A percentile compares a stretch with the other conserved stretches of the same genome.
Evolutionary conservation across 2,113 vertebrate genomes (phyloP).

Genomic region (Mobula hypostoma): DNA sequence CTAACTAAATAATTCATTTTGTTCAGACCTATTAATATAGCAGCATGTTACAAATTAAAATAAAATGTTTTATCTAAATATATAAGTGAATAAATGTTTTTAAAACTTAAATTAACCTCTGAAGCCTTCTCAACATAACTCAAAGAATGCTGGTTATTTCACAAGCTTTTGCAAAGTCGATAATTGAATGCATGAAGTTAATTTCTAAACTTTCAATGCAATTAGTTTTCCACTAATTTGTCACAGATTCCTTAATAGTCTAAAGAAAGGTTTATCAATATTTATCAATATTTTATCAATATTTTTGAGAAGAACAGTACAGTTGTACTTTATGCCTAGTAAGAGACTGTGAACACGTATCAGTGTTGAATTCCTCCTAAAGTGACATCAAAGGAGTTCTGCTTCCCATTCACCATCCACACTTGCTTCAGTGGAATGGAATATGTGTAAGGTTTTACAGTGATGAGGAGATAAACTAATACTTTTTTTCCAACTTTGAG

Average conservation of each 20-base stretch:
- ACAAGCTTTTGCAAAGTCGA: not conserved
- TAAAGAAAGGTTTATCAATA: too few species aligned
- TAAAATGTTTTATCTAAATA: constrained; percentile 25
- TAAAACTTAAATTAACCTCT: not conserved
- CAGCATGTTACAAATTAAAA: not conserved
- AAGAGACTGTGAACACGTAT: not conserved
- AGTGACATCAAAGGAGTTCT: constrained; percentile 23
- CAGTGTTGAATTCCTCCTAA: not conserved
- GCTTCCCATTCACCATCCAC: not conserved
- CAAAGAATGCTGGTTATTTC: not conserved
- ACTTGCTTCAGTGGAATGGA: not conserved
- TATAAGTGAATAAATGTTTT: constrained; percentile 14
- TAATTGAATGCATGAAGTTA: constrained; percentile 18
- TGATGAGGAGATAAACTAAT: too few species aligned
- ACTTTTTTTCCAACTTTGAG: not conserved
- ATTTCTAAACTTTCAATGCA: not conserved
- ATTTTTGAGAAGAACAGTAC: not conserved
- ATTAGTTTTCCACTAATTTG: constrained; percentile 13
- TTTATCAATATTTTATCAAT: not conserved
- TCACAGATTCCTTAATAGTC: not conserved
- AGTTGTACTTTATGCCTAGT: not conserved
- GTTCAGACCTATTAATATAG: constrained; percentile 20
- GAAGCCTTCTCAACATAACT: not conserved
- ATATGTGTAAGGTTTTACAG: not conserved
- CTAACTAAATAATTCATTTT: constrained; percentile 10